Base-by-base conservation (phyloP, 2,888 invertebrate species). In the Patella ulyssiponensis region DNA sequence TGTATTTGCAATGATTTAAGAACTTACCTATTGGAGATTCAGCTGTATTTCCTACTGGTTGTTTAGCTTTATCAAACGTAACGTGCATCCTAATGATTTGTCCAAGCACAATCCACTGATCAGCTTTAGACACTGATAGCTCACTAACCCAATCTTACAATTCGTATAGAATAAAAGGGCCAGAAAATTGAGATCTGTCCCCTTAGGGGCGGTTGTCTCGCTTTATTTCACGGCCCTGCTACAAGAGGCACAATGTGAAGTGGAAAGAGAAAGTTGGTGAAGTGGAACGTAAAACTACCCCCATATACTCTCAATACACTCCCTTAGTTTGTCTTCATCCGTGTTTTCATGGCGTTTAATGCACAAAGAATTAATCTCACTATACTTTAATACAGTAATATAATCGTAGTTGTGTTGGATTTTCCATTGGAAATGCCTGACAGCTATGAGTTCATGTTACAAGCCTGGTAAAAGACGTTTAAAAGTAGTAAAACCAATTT, bases 221-320 rank as follows among this genome's bases (percentile, higher is more conserved):
- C 64, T 64, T 64, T 64, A 64, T 64, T 64, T 64, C 64, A 64
- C 23, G 64, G 14, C 64, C 23, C 64, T 64, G 64, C 23, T 20
- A 64, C 20, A 64, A 64, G 20, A 64, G 64, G 20, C 11, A 20
- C 20, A 64, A 64, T 20, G 23, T 23, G 23, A 23, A 64, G 23
- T 64, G 64, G 64, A 64, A 64, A 64, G 64, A 64, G 64, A 64
- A 64, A 64, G 64, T 64, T 64, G 64, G 64, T 64, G 64, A 64
- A 64, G 64, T 64, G 64, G 64, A 64, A 64, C 64, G 64, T 64
- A 23, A 44, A 23, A 20, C 64, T 23, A 64, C 64, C 64, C 64
- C 64, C 23, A 64, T 64, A 64, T 64, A 64, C 64, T 64, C 23
- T 64, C 64, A 64, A 64, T 64, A 64, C 12, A 23, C 64, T 23